These are phyloP conservation scores for Leptopilina myrica DNA, from an alignment of 2,888 invertebrate genomes.

Conservation along the genomic window DNA sequence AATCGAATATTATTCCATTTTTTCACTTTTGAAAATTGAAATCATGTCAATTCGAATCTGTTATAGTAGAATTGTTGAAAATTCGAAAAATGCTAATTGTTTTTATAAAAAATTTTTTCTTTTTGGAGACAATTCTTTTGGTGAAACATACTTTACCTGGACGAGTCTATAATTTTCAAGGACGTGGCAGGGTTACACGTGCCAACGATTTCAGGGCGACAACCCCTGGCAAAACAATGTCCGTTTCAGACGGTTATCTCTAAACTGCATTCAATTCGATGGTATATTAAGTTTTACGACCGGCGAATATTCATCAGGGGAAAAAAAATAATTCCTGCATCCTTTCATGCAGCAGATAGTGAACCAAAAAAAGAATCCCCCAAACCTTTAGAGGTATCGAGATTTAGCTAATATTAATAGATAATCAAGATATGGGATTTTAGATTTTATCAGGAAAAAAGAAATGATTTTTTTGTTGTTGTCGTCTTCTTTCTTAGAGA, in stretches of 20 bases:
- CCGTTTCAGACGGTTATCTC: not conserved
- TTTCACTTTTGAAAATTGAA: not conserved
- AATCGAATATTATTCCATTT: not conserved
- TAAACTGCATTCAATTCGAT: not conserved
- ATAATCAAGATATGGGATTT: not conserved
- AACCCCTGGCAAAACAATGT: slow-evolving; percentile 14
- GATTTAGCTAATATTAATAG: not conserved
- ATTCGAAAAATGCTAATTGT: too few species aligned
- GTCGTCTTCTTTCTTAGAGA: not conserved
- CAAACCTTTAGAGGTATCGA: not conserved
- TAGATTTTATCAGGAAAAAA: not conserved
- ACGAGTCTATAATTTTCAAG: slow-evolving; percentile 11
- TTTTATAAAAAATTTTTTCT: too few species aligned
- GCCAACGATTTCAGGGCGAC: slow-evolving; percentile 27
- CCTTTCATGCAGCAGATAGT: not conserved
- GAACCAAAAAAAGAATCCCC: not conserved
- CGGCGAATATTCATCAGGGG: not conserved
- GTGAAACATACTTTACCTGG: not conserved
- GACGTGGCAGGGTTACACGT: slow-evolving; percentile 2
- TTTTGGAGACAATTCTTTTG: not conserved
- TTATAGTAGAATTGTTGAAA: too few species aligned
- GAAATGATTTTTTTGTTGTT: not conserved
- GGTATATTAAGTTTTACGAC: not conserved
- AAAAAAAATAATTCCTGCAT: slow-evolving; percentile 2
- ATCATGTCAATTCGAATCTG: not conserved